Evolutionary conservation across 2,797 vertebrate species (phyloP), one percentile per base, ranked within the genome.

Genomic region (Tokudaia muenninki): DNA sequence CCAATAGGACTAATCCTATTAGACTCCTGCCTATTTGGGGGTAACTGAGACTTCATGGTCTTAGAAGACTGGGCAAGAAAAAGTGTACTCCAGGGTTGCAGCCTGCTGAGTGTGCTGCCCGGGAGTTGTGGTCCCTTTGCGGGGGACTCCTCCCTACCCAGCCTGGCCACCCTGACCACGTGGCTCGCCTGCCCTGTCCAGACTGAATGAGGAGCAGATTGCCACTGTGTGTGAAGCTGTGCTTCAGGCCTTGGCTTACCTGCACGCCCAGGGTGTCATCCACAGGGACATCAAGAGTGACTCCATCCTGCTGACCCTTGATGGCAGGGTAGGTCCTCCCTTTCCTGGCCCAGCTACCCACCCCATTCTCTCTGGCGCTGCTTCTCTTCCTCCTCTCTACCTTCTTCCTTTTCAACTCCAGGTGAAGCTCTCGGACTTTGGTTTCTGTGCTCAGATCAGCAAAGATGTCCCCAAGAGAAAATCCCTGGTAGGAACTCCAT

Each of bases 271-370:
- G 98, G 99, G 99, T 2, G 99, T 99, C 98, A 99, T 99, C 97
- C 99, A 99, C 98, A 98, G 99, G 93, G 99, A 99, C 99, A 99
- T 99, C 98, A 99, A 99, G 99, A 99, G 99, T 0, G 99, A 99
- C 98, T 99, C 99, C 75, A 99, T 99, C 96, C 99, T 99, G 21
- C 98, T 99, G 94, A 99, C 99, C 0, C 98, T 99, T 34, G 99
- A 99, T 0, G 99, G 99, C 97, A 99, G 99, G 98, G 99, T 99
- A 98, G 81, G 98, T 94, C 65, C 91, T 91, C 81, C 81, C 78
- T 19, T 1, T 52, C 24, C 89, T 34, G 57, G 47, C 87, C 37
- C 59, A 4, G 31, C 94, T 74, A 74, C 92, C 0, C 0, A 0
- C 26, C 3, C 59, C 10, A 24, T 57, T 16, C 72, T 29, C 26